phyloP scores from a whole-genome alignment of 2,797 vertebrate species.

The Pangasius larnaudii region DNA sequence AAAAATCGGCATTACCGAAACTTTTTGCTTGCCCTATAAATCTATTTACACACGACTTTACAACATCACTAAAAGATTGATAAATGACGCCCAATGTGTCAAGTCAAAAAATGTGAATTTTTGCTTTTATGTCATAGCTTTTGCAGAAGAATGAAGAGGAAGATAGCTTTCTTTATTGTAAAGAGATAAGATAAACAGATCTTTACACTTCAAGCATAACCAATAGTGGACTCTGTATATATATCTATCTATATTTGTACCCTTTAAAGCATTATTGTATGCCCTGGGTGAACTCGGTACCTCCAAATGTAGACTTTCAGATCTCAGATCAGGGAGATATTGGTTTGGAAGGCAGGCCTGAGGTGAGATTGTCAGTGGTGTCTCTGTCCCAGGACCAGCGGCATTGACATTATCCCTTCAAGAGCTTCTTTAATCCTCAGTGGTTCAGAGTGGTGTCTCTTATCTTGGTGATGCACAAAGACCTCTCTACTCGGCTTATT shows the following conservation, averaged over 20 bases:
- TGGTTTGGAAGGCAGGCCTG: conserved; percentile 29
- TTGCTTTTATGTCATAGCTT: neutral
- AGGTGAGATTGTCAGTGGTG: conserved; percentile 43
- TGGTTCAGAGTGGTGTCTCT: conserved; percentile 50
- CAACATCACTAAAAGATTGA: neutral
- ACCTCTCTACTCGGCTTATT: conserved; percentile 25
- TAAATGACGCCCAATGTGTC: neutral
- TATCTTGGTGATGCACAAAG: conserved; percentile 56
- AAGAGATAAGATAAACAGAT: conserved; percentile 28
- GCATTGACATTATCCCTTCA: conserved; percentile 50
- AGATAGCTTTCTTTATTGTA: neutral
- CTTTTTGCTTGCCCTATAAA: neutral
- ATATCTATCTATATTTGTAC: conserved; percentile 20
- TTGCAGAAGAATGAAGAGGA: neutral
- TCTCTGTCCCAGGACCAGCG: conserved; percentile 34
- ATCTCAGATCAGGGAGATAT: conserved; percentile 47
- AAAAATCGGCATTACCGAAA: neutral
- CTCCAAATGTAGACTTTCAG: conserved; percentile 14
- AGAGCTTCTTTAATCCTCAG: conserved; percentile 52
- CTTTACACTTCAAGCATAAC: conserved; percentile 3
- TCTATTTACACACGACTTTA: neutral
- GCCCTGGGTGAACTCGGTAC: neutral
- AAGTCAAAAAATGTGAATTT: neutral
- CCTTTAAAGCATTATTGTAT: conserved; percentile 8
- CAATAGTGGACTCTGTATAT: conserved; percentile 23